Conservation (phyloP, 2,888 invertebrate genomes). For the Polydesmus complanatus region DNA sequence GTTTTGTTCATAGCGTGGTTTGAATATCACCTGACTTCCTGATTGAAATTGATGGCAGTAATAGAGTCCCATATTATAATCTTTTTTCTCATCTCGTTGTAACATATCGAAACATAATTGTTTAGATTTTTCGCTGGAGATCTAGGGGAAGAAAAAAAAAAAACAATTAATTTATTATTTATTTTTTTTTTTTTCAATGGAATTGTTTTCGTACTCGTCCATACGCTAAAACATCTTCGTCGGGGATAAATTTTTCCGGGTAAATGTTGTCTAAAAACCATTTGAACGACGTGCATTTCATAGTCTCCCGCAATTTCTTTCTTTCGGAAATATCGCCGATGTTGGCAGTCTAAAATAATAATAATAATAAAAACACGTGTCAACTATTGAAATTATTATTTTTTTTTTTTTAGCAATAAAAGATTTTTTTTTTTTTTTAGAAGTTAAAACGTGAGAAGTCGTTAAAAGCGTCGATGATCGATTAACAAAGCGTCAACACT, state of each 20-base stretch:
- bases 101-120: constrained; percentile 64
- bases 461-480: too few species aligned
- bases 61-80: constrained; percentile 58
- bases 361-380: too few species aligned
- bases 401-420: too few species aligned
- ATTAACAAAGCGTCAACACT: too few species aligned
- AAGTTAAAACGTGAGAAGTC: too few species aligned
- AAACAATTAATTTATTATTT: not conserved
- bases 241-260: constrained; percentile 34
- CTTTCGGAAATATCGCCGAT: constrained; percentile 83
- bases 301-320: constrained; percentile 58
- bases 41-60: constrained; percentile 52
- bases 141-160: constrained; percentile 4
- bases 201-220: constrained; percentile 20
- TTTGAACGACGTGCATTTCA: constrained; percentile 90
- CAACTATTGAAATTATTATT: too few species aligned
- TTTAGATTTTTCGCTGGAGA: constrained; percentile 32
- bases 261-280: constrained; percentile 98
- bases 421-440: too few species aligned
- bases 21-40: constrained; percentile 49
- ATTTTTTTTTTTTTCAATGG: too few species aligned
- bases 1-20: too few species aligned
- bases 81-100: constrained; percentile 50
- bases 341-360: constrained; percentile 40
- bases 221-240: constrained; percentile 21